Evolutionary conservation across 2,113 vertebrate species (phyloP), one percentile per base, ranked within the genome.

Genomic region (Rhinopomastus cyanomelas): DNA sequence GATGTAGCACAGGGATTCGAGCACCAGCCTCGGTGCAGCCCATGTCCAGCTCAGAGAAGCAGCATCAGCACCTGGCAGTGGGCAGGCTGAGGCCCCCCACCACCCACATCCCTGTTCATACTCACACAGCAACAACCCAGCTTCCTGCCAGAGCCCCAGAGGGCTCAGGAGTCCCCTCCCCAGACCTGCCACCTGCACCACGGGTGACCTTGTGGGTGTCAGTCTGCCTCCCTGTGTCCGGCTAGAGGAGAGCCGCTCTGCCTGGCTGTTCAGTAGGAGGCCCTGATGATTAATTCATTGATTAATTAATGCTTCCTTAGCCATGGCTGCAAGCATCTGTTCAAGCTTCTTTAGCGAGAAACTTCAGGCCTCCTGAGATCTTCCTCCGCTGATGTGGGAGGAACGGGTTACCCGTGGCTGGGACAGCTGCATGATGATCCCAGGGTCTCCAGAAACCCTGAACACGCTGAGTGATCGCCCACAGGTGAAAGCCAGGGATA

Each of bases 31-130:
- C 0, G 1, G 56, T 61, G 32, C 62, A 68, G 77, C 55, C 44
- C 3, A 1, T 25, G 48, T 29, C 34, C 32, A 20, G n/a, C 29
- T 32, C 3, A 2, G 52, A 18, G 27, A 11, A 14, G 17, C 7
- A 73, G 36, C 14, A 5, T 16, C 7, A 0, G 51, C 0, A 1
- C 36, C 22, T 1, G 2, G 49, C 49, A 46, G 30, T 2, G 1
- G 46, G 51, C 23, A 39, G 1, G 2, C 13, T 16, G 9, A 53
- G 39, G 25, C 22, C 57, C 64, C 17, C 55, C 0, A 4, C 42
- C 30, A 23, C 20, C 16, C 2, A 2, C 12, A 25, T 5, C 11
- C n/a, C 15, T 2, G 0, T 4, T 17, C 19, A 5, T 1, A 1
- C 77, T 39, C 2, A 0, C 1, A 1, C 8, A 17, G 62, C 19